These are phyloP conservation scores for Microtus montanus DNA, from an alignment of 2,113 vertebrate genomes.

Conservation along the genomic window DNA sequence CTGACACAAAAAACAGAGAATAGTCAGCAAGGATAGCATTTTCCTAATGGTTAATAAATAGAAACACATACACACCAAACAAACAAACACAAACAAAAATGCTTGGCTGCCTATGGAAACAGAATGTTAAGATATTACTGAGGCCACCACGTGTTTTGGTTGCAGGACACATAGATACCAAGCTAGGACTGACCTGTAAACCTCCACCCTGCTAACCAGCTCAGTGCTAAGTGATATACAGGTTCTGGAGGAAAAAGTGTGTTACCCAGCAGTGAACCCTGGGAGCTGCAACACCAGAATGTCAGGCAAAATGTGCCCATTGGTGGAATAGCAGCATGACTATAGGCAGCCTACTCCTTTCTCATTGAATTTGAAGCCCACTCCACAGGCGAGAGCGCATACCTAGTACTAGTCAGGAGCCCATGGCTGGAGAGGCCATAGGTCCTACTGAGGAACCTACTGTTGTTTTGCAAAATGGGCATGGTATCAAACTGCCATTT, in stretches of 20 bases:
- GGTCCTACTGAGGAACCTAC: background rate
- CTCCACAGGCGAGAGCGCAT: background rate
- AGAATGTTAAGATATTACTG: background rate
- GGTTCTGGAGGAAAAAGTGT: background rate
- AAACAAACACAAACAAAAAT: background rate
- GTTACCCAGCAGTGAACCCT: background rate
- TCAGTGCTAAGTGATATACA: background rate
- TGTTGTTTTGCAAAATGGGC: background rate
- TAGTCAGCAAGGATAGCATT: background rate
- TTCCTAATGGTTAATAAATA: conserved; percentile 3
- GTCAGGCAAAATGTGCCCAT: background rate
- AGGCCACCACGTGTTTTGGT: background rate
- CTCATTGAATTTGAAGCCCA: background rate
- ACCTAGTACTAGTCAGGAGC: background rate
- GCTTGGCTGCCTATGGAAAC: background rate
- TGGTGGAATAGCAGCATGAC: background rate
- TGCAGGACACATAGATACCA: background rate
- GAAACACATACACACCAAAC: background rate
- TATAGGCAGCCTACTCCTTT: background rate
- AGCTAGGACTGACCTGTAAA: background rate
- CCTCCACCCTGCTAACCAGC: background rate
- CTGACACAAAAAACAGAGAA: conserved; percentile 5
- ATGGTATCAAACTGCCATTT: background rate
- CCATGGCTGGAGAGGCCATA: background rate
- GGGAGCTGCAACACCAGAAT: background rate